Base-by-base conservation (phyloP, 2,113 vertebrate genomes). In the Tachuris rubrigastra region DNA sequence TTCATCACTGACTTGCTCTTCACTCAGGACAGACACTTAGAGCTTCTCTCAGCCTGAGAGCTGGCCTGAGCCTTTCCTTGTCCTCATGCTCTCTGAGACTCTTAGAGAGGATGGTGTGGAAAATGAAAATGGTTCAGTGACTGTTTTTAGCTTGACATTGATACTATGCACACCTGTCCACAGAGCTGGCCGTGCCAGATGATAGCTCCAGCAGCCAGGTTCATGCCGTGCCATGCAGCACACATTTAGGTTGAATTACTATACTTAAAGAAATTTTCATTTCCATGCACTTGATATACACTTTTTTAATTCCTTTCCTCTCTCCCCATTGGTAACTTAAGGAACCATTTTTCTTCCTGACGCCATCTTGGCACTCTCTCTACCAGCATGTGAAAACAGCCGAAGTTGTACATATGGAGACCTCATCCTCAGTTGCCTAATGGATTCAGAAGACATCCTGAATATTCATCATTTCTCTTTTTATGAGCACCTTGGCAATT, bases 401-500 rank as follows among this genome's bases (percentile, higher is more conserved):
- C 4, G 44, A 96, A 95, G 89, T 33, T 86, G 69, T 97, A 96
- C 98, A 98, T 98, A 98, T 98, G 98, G 98, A 98, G 98, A 98
- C 98, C 95, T 98, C 98, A 98, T 98, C 98, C 97, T 96, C 85
- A 30, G 96, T 96, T 95, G 96, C 97, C 97, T 98, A 98, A 98
- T 98, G 98, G 98, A 98, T 98, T 98, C 97, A 97, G 88, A 98
- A 98, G 98, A 98, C 98, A 98, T 98, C 98, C 97, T 98, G 98
- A 98, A 98, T 98, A 98, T 98, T 98, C 98, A 98, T 98, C 98
- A 98, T 98, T 97, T 97, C 97, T 97, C 97, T 96, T 98, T 98
- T 98, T 98, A 98, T 98, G 98, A 98, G 98, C 97, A 98, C 97
- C 98, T 98, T 97, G 98, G 97, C 97, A 98, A 98, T 98, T 98